Base-by-base conservation (phyloP, 2,113 vertebrate species). In the Albula goreensis region DNA sequence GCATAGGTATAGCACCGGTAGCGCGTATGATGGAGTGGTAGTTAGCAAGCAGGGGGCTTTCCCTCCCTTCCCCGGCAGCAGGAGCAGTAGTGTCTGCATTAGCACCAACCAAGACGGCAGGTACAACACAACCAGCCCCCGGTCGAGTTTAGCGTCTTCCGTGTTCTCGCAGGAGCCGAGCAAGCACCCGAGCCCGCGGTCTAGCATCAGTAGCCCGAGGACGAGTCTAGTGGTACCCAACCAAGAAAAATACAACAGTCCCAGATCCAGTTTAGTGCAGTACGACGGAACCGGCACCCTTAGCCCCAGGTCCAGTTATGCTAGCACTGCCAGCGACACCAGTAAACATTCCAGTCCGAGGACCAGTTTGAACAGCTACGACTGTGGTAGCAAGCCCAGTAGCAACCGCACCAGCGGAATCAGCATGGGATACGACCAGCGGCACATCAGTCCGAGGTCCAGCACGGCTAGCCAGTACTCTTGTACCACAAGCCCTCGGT, bases 331-430 rank as follows among this genome's bases (percentile, higher is more conserved):
- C 91, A 97, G 97, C 91, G 97, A 97, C 93, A 96, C 96, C 79
- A 97, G 97, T 90, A 96, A 97, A 87, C 97, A 96, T 91, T 97
- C 97, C 87, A 98, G 97, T 89, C 97, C 97, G 1, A 93, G 97
- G 87, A 94, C 96, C 94, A 98, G 97, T 89, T 94, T 97, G 86
- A 96, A 96, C 90, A 94, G 96, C 93, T 97, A 96, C 78, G 97
- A 97, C 93, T 96, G 96, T 90, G 95, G 96, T 90, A 97, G 96
- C 92, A 96, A 97, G 88, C 93, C 97, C 92, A 96, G 97, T 95
- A 99, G 97, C 94, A 96, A 97, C 92, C 97, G 98, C 81, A 98
- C 98, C 90, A 99, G 98, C 91, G 98, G 97, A 88, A 98, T 99
- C 94, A 99, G 98, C 93, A 96, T 99, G 96, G 98, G 98, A 89